phyloP scores from a whole-genome alignment of 2,888 invertebrate species.

The Conops quadrifasciatus region DNA sequence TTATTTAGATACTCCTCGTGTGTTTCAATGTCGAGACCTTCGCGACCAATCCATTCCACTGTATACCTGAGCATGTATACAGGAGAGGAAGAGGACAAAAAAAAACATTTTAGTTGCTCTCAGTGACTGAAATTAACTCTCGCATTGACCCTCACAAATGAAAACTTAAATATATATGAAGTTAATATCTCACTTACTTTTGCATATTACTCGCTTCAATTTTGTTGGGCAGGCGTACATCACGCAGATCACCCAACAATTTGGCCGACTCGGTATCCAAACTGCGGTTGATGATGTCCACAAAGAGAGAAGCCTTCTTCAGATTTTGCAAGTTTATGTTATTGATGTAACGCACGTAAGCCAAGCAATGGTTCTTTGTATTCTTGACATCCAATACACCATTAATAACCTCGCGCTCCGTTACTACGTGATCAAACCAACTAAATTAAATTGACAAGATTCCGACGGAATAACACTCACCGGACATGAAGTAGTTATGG shows the following conservation, averaged over 20 bases:
- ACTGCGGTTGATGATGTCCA: slow-evolving; percentile 91
- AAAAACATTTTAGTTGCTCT: background rate
- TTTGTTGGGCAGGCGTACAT: slow-evolving; percentile 87
- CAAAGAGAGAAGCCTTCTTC: slow-evolving; percentile 92
- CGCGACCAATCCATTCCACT: slow-evolving; percentile 96
- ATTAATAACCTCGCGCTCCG: slow-evolving; percentile 96
- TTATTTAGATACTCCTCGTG: slow-evolving; percentile 93
- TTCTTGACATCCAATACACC: slow-evolving; percentile 93
- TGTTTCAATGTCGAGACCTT: slow-evolving; percentile 90
- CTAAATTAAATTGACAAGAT: background rate
- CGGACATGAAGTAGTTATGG: slow-evolving; percentile 99
- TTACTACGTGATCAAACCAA: slow-evolving; percentile 72
- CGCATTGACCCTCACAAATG: background rate
- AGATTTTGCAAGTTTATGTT: slow-evolving; percentile 96
- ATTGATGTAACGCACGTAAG: slow-evolving; percentile 94
- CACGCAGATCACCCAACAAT: slow-evolving; percentile 85
- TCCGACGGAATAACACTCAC: slow-evolving; percentile 66
- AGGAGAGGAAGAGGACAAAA: background rate
- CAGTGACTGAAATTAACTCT: background rate
- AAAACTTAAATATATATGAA: no score
- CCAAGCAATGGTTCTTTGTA: slow-evolving; percentile 93
- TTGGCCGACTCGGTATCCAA: slow-evolving; percentile 94
- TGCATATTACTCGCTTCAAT: slow-evolving; percentile 89
- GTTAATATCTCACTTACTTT: slow-evolving; percentile 70
- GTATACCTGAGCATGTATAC: slow-evolving; percentile 76